Evolutionary conservation across 2,113 vertebrate genomes (phyloP).

Genomic region (Pomatostomus ruficeps): DNA sequence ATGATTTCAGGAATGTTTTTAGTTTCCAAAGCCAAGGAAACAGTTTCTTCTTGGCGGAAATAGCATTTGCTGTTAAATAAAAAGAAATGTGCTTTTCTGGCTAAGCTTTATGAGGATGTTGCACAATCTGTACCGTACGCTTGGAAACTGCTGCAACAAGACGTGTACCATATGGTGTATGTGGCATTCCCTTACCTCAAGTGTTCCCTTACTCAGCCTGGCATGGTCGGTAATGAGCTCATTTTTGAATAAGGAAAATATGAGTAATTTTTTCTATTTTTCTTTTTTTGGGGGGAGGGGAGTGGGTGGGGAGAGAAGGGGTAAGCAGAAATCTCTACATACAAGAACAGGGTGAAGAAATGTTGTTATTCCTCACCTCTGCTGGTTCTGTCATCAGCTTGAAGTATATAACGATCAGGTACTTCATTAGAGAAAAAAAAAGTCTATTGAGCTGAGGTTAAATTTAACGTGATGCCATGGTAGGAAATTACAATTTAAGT

Average conservation of each 20-base stretch:
- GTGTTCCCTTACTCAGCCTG: not conserved
- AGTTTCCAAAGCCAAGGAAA: constrained; percentile 34
- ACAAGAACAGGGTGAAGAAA: not conserved
- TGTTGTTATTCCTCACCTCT: not conserved
- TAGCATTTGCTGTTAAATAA: constrained; percentile 43
- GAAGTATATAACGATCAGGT: not conserved
- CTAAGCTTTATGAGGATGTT: not conserved
- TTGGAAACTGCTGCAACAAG: not conserved
- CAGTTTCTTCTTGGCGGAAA: not conserved
- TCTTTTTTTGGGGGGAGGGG: not conserved
- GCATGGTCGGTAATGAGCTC: not conserved
- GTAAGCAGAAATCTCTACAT: not conserved
- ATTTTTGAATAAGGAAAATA: not conserved
- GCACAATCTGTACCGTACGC: constrained; percentile 10
- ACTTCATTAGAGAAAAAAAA: not conserved
- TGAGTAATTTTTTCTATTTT: not conserved
- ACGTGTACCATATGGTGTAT: not conserved
- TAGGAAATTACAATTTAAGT: not conserved
- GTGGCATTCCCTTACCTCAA: not conserved
- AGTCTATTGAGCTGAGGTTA: not conserved
- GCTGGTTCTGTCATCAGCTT: not conserved
- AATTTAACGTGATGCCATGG: not conserved
- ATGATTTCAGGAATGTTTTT: constrained; percentile 47
- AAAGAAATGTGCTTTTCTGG: constrained; percentile 10
- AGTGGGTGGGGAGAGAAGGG: fast-evolving